phyloP scores from a whole-genome alignment of 2,797 vertebrate species.

The Macrochelys suwanniensis region DNA sequence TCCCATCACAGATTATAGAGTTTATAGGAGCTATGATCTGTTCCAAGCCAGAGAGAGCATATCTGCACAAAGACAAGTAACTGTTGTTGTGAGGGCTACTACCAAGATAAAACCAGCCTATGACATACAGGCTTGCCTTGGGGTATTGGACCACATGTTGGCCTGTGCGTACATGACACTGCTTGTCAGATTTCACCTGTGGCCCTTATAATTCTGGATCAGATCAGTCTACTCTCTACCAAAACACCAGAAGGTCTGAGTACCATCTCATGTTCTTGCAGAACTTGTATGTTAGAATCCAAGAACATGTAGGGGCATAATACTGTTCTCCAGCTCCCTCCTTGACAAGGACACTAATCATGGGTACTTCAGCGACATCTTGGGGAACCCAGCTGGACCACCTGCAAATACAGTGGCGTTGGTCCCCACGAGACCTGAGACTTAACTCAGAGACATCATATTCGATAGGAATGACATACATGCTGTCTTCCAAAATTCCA shows the following conservation, averaged over 20 bases:
- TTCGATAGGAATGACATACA: background rate
- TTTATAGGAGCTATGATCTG: background rate
- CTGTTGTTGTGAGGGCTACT: background rate
- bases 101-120: background rate
- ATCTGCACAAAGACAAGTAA: background rate
- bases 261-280: background rate
- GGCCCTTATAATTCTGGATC: background rate
- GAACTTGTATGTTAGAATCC: background rate
- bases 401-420: background rate
- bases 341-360: background rate
- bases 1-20: background rate
- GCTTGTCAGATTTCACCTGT: background rate
- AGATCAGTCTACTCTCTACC: background rate
- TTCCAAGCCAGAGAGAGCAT: background rate
- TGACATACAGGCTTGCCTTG: background rate
- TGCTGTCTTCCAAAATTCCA: background rate
- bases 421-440: background rate
- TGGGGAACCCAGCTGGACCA: background rate
- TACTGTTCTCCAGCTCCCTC: background rate
- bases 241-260: background rate
- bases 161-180: background rate
- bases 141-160: background rate
- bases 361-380: background rate
- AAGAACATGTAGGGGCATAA: background rate
- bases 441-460: background rate